Base-by-base conservation (phyloP, 2,797 vertebrate genomes). In the Knipowitschia caucasica region DNA sequence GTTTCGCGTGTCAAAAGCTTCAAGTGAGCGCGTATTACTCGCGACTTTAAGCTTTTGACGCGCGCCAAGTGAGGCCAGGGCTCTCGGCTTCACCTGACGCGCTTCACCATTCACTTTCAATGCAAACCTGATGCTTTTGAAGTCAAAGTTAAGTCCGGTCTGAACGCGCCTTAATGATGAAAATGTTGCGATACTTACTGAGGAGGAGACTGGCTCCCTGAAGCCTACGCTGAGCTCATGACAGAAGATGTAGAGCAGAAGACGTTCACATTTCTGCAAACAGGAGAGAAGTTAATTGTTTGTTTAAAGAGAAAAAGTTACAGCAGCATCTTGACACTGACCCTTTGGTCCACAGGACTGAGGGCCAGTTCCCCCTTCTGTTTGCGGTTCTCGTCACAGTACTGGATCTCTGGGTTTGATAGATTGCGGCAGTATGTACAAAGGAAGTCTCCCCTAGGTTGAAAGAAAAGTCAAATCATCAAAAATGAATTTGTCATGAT, bases 211-310 rank as follows among this genome's bases (percentile, higher is more conserved):
- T 18, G 95, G 95, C 80, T 98, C 94, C 55, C 97, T 93, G 84
- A 99, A 99, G 72, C 95, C 95, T 70, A 96, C 92, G 69, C 97
- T 98, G 89, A 99, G 89, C 83, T 97, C 95, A 62, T 99, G 95
- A 74, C 96, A 99, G 84, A 94, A 98, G 63, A 98, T 81, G 81
- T 96, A 92, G 71, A 99, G 91, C 67, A 99, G 91, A 71, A 99
- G 92, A 40, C 96, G 95, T 82, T 99, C 95, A 85, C 95, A 98
- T 91, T 86, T 95, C 97, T 99, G 73, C 26, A 69, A 50, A 62
- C 14, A 64, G 39, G 47, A 4, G 7, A n/a, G 27, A 24, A 68
- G n/a, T 79, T 47, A 74, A 23, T 30, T 40, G 20, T 12, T 12
- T 50, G n/a, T n/a, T n/a, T n/a, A 30, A 3, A 30, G 27, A 30